Conservation (phyloP, 2,113 vertebrate genomes). For the Emberiza fucata region DNA sequence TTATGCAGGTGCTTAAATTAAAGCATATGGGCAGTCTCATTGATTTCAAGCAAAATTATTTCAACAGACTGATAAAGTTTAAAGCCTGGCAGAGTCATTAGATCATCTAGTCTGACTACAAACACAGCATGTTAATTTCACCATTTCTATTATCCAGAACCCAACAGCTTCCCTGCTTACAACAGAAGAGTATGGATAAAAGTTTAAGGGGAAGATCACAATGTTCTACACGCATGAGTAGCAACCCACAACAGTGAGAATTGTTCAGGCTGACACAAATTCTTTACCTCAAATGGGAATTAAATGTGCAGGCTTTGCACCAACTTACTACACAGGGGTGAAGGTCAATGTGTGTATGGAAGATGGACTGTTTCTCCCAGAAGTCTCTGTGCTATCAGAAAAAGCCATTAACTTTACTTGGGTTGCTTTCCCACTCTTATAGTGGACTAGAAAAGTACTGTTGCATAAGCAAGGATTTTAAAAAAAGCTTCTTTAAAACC, state of each 20-base stretch:
- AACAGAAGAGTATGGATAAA: neutral
- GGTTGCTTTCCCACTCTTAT: neutral
- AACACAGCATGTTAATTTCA: neutral
- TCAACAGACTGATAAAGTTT: conserved; percentile 41
- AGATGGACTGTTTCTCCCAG: neutral
- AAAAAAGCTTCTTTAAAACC: neutral
- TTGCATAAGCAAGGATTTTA: neutral
- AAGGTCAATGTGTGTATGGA: neutral
- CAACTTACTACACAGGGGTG: neutral
- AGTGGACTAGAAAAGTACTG: neutral
- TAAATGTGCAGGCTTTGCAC: neutral
- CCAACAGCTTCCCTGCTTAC: neutral
- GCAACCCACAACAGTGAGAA: neutral
- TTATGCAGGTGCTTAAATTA: conserved; percentile 48
- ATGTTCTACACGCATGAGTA: neutral
- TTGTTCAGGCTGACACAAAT: neutral
- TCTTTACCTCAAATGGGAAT: neutral
- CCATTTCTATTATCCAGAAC: neutral
- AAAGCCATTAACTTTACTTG: conserved; percentile 4
- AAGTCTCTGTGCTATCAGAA: neutral
- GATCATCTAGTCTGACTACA: neutral
- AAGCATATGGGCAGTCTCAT: neutral
- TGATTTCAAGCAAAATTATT: conserved; percentile 23
- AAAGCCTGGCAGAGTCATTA: conserved; percentile 6
- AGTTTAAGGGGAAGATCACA: neutral